Conservation (phyloP, 2,113 vertebrate genomes). For the Gobiocypris rarus region DNA sequence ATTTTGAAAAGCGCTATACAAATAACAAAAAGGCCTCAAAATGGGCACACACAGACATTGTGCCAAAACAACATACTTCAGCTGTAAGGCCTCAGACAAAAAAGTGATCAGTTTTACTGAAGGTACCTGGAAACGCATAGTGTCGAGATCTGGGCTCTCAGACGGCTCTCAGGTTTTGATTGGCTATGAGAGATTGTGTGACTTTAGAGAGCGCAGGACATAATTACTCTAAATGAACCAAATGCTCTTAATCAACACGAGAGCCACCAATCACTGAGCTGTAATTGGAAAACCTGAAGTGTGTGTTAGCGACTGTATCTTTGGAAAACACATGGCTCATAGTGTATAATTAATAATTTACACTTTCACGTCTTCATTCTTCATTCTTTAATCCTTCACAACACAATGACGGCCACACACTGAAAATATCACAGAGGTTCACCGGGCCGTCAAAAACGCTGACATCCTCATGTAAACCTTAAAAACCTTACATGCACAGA, state of each 20-base stretch:
- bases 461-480: constrained; percentile 37
- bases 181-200: constrained; percentile 23
- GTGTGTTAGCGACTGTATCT: background rate
- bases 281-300: constrained; percentile 11
- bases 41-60: background rate
- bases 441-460: constrained; percentile 29
- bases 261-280: constrained; percentile 18
- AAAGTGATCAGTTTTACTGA: background rate
- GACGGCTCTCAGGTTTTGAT: constrained; percentile 12
- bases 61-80: background rate
- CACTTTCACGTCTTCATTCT: constrained; percentile 24
- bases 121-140: background rate
- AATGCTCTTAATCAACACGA: constrained; percentile 17
- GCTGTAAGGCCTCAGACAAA: background rate
- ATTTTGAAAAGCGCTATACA: background rate
- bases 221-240: constrained; percentile 39
- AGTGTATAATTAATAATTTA: constrained; percentile 34
- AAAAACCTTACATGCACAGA: constrained; percentile 15
- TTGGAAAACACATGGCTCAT: constrained; percentile 9
- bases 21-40: background rate
- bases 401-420: background rate
- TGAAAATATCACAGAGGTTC: constrained; percentile 6
- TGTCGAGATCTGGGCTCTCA: background rate
- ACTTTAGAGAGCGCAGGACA: constrained; percentile 24
- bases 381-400: constrained; percentile 18